phyloP scores from a whole-genome alignment of 1,140 invertebrate genomes.

The Plectrocnemia conspersa region DNA sequence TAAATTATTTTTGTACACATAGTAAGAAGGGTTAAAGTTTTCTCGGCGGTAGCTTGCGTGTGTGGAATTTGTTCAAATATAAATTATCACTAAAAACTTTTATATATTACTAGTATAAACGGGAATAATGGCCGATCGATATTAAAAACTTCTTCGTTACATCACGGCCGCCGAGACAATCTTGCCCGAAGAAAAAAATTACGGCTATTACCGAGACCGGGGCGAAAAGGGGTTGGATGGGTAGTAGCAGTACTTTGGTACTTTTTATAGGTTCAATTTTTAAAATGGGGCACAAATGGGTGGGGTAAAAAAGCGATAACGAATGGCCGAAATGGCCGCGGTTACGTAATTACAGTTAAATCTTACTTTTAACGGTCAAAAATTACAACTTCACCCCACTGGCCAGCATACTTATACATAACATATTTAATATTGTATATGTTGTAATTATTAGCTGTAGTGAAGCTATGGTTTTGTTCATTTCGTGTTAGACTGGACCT shows the following conservation, averaged over 20 bases:
- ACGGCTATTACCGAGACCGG: conserved; percentile 29
- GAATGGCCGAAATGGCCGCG: conserved; percentile 16
- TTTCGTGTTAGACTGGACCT: conserved; percentile 23
- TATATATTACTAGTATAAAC: too few species aligned
- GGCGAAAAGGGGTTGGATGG: conserved; percentile 18
- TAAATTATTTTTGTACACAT: too few species aligned
- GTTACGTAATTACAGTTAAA: not conserved
- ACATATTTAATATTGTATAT: too few species aligned
- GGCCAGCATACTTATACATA: too few species aligned
- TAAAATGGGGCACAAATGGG: conserved; percentile 24
- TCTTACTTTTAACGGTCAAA: not conserved
- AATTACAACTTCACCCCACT: too few species aligned
- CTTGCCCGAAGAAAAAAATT: conserved; percentile 34
- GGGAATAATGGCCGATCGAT: too few species aligned
- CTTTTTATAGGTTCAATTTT: conserved; percentile 26
- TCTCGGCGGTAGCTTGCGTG: too few species aligned
- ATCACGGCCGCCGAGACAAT: conserved; percentile 23
- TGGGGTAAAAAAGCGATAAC: conserved; percentile 22
- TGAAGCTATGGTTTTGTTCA: conserved; percentile 12
- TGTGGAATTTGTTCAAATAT: too few species aligned
- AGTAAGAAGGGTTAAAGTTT: too few species aligned
- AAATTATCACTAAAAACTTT: too few species aligned
- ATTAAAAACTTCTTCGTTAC: conserved; percentile 21
- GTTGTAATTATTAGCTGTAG: not conserved
- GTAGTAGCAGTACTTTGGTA: conserved; percentile 16